phyloP scores from a whole-genome alignment of 2,113 vertebrate species.

The Rousettus leschenaultii region DNA sequence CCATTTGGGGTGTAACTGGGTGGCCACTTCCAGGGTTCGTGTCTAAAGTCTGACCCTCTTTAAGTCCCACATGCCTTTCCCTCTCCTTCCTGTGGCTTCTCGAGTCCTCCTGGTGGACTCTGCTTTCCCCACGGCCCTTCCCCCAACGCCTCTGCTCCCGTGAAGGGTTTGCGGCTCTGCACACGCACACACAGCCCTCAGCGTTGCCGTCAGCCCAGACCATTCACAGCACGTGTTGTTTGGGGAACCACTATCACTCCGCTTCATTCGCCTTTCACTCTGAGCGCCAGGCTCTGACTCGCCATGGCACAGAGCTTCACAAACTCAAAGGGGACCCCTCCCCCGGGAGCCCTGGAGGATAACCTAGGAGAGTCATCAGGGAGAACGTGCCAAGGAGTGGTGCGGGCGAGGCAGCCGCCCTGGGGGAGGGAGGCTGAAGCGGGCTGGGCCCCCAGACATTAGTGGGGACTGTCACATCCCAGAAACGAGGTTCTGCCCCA shows the following conservation, averaged over 20 bases:
- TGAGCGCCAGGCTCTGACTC: neutral
- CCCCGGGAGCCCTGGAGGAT: accelerated
- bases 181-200: too few species aligned
- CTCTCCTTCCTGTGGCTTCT: neutral
- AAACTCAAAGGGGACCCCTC: neutral
- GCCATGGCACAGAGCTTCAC: accelerated
- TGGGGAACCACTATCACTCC: neutral
- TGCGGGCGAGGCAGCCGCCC: neutral
- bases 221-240: neutral
- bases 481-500: neutral
- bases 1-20: accelerated
- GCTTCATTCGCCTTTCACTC: neutral
- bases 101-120: neutral
- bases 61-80: neutral
- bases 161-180: neutral
- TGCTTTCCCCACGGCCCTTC: neutral
- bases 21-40: neutral
- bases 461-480: accelerated
- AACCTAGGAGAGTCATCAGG: neutral
- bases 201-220: neutral
- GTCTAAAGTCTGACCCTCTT: neutral
- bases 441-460: accelerated
- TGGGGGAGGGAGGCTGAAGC: neutral
- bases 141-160: neutral
- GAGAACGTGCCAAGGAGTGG: neutral